Percentiles rank a stretch among this genome's conserved stretches.
phyloP scores from a whole-genome alignment of 2,888 invertebrate species.

The Saturnia japonica region DNA sequence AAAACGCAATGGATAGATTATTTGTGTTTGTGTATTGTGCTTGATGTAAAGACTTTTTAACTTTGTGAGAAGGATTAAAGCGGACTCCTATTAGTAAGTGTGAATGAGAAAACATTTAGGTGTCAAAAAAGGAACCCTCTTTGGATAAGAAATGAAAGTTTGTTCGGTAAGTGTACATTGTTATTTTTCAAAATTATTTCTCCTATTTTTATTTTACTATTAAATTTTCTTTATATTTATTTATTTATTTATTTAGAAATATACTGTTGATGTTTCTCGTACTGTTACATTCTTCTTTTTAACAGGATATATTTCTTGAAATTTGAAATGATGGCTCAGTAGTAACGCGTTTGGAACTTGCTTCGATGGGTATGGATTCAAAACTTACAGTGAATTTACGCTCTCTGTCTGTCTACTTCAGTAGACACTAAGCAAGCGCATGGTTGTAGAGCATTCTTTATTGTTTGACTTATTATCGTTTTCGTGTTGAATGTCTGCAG shows the following conservation, averaged over 20 bases:
- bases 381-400: background rate
- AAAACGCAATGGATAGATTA: background rate
- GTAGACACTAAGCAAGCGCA: background rate
- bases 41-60: constrained; percentile 41
- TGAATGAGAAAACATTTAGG: constrained; percentile 38
- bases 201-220: background rate
- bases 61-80: constrained; percentile 49
- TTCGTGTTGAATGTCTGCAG: background rate
- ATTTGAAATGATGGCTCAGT: background rate
- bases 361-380: background rate
- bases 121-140: constrained; percentile 40
- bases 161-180: background rate
- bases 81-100: constrained; percentile 39
- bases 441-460: background rate
- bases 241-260: background rate
- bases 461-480: background rate
- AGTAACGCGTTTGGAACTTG: background rate
- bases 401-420: background rate
- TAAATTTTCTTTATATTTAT: background rate
- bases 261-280: background rate
- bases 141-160: constrained; percentile 30
- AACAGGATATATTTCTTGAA: background rate
- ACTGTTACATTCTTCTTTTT: background rate
- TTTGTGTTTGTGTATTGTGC: constrained; percentile 15
- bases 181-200: background rate